Evolutionary conservation across 2,888 invertebrate species (phyloP), one percentile per base, ranked within the genome.

Genomic region (Chaetoderma sp.): DNA sequence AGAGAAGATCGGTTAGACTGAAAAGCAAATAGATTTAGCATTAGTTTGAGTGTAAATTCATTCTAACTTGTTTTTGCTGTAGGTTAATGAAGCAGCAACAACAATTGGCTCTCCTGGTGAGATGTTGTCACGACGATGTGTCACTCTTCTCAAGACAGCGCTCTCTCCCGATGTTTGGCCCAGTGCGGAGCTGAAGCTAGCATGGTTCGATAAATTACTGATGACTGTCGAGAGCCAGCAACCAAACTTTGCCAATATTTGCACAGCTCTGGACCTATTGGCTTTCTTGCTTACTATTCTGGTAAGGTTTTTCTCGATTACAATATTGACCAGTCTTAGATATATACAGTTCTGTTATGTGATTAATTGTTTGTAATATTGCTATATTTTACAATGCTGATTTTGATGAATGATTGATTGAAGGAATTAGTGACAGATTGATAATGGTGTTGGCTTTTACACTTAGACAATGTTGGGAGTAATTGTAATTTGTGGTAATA

Each of bases 151-250:
- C 18, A 94, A 95, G 87, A 92, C 92, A 59, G 96, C 96, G 0
- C 90, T 98, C 76, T 94, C 94, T 78, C 94, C 96, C 0, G 96
- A 96, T 77, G 92, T 98, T 16, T 98, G 97, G 96, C 93, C 94
- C 0, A 92, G 93, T 1, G 93, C 94, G 73, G 97, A 98, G 76
- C 90, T 98, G 6, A 96, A 96, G 86, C 88, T 98, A 0, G 91
- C 90, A 0, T 97, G 96, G 93, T 85, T 86, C 73, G 86, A 98
- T 81, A 97, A 97, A 88, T 92, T 94, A 2, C 89, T 93, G 70
- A 88, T 85, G 52, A 85, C 87, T 0, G 86, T 88, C 5, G 87
- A 87, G 64, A 84, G 82, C 50, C 80, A 85, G n/a, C 86, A 86
- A 65, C 92, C 93, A 0, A 93, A 95, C 80, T 92, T 92, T 70